Percentiles rank a stretch among this genome's conserved stretches.
These are phyloP conservation scores for Lissocephala sabroskyi DNA, from an alignment of 2,888 invertebrate species.

Conservation along the genomic window DNA sequence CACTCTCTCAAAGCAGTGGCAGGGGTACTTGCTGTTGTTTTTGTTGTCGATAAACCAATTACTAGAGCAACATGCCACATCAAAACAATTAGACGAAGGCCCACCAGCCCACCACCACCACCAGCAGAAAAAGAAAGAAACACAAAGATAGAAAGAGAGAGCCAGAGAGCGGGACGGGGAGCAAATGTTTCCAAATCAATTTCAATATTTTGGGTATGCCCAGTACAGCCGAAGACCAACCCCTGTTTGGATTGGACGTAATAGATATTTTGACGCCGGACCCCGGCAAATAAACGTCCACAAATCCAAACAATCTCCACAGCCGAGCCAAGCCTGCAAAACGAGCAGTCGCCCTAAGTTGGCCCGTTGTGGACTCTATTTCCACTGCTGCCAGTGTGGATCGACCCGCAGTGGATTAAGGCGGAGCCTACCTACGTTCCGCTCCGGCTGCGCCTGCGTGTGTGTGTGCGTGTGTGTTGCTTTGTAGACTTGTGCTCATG, in stretches of 20 bases:
- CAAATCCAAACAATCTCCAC: conserved; percentile 52
- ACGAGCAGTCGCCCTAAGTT: no score
- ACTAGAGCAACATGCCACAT: neutral
- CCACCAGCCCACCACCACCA: no score
- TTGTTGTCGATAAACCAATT: neutral
- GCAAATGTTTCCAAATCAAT: conserved; percentile 22
- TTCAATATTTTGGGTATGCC: conserved; percentile 29
- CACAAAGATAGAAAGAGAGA: neutral
- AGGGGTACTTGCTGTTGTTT: neutral
- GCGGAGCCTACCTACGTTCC: conserved; percentile 2
- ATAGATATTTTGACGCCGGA: conserved; percentile 70
- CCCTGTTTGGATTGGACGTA: conserved; percentile 69
- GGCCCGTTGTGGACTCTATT: conserved; percentile 19
- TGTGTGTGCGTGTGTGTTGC: conserved; percentile 6
- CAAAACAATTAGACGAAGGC: conserved; percentile 24
- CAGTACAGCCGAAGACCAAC: conserved; percentile 17
- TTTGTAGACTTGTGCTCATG: conserved; percentile 27
- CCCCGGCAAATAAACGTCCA: conserved; percentile 68
- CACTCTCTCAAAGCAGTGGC: no score
- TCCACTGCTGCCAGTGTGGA: conserved; percentile 11
- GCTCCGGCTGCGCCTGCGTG: conserved; percentile 10
- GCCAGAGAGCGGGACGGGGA: no score
- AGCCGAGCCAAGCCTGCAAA: conserved; percentile 6
- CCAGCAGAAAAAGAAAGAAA: no score
- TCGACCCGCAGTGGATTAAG: conserved; percentile 8